A percentile compares a stretch with the other conserved stretches of the same genome.
These are phyloP conservation scores for Noctua janthina DNA, from an alignment of 2,888 invertebrate species.

Conservation along the genomic window DNA sequence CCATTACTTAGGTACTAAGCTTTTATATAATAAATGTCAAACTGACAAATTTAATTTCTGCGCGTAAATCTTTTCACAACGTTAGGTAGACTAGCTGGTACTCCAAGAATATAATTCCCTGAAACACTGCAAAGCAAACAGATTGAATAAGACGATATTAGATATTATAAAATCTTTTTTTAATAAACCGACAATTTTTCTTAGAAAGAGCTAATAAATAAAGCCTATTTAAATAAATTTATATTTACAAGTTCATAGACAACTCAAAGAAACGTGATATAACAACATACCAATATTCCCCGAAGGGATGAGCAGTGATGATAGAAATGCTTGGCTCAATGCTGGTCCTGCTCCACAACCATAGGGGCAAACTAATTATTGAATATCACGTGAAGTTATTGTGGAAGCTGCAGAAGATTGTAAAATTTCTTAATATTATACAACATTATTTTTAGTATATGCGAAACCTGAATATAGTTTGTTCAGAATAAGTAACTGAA, in stretches of 20 bases:
- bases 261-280: neutral
- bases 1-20: neutral
- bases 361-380: no score
- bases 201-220: neutral
- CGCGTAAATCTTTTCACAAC: neutral
- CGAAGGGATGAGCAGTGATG: neutral
- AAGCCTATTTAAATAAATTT: no score
- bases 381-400: no score
- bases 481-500: no score
- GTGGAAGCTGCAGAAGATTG: no score
- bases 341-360: no score
- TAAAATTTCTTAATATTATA: no score
- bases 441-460: no score
- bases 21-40: conserved; percentile 16
- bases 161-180: neutral
- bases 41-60: conserved; percentile 1
- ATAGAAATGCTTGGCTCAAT: no score
- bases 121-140: neutral
- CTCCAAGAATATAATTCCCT: neutral
- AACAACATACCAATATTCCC: neutral
- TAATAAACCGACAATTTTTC: no score
- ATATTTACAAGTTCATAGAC: neutral
- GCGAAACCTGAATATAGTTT: no score
- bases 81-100: neutral
- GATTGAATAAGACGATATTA: neutral